Percentiles rank a stretch among this genome's conserved stretches.
phyloP scores from a whole-genome alignment of 2,888 invertebrate species.

The Caenorhabditis japonica region DNA sequence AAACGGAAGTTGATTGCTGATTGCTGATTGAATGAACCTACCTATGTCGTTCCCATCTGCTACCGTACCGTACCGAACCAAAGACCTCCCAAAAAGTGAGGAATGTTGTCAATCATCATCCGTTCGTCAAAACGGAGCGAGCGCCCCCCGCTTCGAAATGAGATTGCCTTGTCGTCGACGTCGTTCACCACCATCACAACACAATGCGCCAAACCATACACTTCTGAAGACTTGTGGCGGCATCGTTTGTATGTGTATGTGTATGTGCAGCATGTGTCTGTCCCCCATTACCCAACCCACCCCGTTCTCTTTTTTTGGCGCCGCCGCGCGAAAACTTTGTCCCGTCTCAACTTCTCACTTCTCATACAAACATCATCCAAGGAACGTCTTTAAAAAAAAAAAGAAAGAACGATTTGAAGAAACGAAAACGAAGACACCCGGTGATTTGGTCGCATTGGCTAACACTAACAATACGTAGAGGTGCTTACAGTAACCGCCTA shows the following conservation, averaged over 20 bases:
- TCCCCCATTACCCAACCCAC: conserved; percentile 46
- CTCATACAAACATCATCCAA: conserved; percentile 25
- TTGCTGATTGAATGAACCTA: conserved; percentile 6
- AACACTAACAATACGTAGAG: conserved; percentile 35
- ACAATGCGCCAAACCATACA: conserved; percentile 46
- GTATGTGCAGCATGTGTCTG: conserved; percentile 14
- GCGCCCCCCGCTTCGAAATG: conserved; percentile 28
- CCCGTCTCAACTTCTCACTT: conserved; percentile 14
- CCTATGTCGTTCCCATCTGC: too few relatives aligned
- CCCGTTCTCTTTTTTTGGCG: conserved; percentile 21
- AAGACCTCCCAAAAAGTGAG: conserved; percentile 19
- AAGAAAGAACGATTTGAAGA: conserved; percentile 12
- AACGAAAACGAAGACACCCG: conserved; percentile 16
- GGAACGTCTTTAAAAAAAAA: too few relatives aligned
- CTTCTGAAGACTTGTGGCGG: conserved; percentile 21
- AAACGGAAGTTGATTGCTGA: background rate
- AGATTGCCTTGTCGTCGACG: conserved; percentile 20
- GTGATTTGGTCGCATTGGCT: conserved; percentile 44
- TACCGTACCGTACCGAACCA: too few relatives aligned
- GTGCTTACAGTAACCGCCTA: conserved; percentile 48
- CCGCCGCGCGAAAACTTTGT: conserved; percentile 33
- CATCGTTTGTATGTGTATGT: conserved; percentile 35
- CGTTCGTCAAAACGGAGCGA: conserved; percentile 44
- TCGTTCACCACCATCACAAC: conserved; percentile 19
- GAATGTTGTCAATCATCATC: conserved; percentile 45